Conservation (phyloP, 2,797 vertebrate species). For the Megalops cyprinoides region DNA sequence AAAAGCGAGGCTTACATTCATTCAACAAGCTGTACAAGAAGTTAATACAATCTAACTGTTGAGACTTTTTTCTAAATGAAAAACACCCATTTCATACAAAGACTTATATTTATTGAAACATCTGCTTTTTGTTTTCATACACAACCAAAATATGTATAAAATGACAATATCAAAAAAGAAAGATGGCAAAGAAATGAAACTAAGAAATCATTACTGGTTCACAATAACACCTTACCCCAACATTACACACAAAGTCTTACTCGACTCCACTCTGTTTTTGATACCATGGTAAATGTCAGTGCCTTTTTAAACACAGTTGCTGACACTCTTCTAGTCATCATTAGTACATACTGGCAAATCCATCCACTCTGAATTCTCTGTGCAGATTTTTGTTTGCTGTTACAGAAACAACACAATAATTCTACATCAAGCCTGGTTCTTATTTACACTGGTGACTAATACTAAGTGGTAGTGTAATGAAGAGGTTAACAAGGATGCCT, state of each 20-base stretch:
- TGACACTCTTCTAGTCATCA: conserved; percentile 35
- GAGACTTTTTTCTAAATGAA: not conserved
- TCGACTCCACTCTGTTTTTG: not conserved
- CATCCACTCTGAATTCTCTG: not conserved
- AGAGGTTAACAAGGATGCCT: not conserved
- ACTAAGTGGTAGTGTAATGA: conserved; percentile 28
- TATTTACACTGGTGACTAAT: conserved; percentile 14
- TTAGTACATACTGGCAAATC: conserved; percentile 32
- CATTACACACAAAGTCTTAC: conserved; percentile 12
- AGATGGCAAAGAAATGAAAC: conserved; percentile 28
- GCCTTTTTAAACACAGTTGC: conserved; percentile 38
- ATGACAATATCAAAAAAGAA: conserved; percentile 32
- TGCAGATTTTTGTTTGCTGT: not conserved
- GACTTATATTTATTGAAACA: conserved; percentile 60
- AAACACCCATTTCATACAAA: conserved; percentile 24
- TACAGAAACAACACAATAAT: conserved; percentile 26
- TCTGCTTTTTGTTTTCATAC: conserved; percentile 48
- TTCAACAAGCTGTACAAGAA: not conserved
- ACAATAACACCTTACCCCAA: conserved; percentile 29
- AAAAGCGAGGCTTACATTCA: not conserved
- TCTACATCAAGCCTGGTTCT: conserved; percentile 13
- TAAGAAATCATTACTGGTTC: conserved; percentile 27
- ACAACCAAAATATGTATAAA: conserved; percentile 47
- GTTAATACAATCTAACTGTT: no score
- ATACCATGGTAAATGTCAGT: conserved; percentile 9